phyloP scores from a whole-genome alignment of 2,888 invertebrate species.

The Spicauda simplicius region DNA sequence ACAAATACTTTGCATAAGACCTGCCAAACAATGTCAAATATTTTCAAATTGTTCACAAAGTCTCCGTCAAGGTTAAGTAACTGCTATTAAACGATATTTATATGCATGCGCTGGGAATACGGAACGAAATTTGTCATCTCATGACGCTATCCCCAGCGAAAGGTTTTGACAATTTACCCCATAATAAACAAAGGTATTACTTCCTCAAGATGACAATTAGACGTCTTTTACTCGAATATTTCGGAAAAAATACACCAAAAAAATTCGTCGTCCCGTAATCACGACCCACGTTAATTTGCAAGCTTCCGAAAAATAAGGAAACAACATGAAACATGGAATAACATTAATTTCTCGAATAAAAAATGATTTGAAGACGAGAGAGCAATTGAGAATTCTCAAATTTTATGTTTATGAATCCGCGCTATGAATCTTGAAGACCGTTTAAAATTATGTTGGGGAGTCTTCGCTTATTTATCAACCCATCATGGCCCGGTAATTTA shows the following conservation, averaged over 20 bases:
- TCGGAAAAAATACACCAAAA: not conserved
- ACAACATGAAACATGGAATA: not conserved
- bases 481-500: not conserved
- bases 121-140: no score
- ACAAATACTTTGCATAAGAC: no score
- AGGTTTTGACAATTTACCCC: no score
- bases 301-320: not conserved
- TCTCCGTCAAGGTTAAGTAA: no score
- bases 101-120: no score
- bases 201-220: no score
- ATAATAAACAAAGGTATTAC: no score
- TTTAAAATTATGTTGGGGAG: not conserved
- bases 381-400: constrained; percentile 1
- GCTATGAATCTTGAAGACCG: not conserved
- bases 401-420: not conserved
- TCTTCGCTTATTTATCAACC: not conserved
- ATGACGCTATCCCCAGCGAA: no score
- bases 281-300: not conserved
- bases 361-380: not conserved
- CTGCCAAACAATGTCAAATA: no score
- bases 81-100: no score
- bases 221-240: no score
- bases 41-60: no score
- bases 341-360: constrained; percentile 1
- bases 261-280: not conserved